Conservation (phyloP, 2,797 vertebrate species). For the Megalops cyprinoides region DNA sequence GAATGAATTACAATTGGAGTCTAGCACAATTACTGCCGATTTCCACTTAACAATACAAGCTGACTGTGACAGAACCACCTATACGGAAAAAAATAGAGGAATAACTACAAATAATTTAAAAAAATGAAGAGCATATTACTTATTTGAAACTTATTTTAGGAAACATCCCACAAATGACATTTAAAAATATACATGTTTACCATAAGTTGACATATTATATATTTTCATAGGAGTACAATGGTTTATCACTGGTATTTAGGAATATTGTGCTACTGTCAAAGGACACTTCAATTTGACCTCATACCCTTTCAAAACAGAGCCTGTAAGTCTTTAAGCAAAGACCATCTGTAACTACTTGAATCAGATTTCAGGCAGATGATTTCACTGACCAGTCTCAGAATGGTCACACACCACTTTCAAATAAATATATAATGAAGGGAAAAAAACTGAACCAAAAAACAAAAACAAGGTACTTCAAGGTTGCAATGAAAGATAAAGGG, state of each 20-base stretch:
- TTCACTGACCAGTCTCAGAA: background rate
- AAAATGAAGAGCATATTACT: no score
- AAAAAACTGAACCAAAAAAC: background rate
- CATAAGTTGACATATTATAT: background rate
- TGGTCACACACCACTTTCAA: background rate
- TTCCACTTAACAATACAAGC: no score
- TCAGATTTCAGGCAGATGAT: background rate
- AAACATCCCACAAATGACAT: background rate
- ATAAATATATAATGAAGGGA: background rate
- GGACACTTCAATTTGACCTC: background rate
- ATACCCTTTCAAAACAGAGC: background rate
- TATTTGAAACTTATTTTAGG: background rate
- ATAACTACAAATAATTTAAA: no score
- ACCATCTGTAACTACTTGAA: background rate
- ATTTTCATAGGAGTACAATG: background rate
- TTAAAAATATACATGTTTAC: background rate
- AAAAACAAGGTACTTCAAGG: conserved; percentile 4
- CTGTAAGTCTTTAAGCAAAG: background rate
- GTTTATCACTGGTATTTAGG: background rate
- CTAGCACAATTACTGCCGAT: no score
- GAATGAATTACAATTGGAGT: no score
- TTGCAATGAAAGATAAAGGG: background rate
- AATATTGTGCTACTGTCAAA: background rate
- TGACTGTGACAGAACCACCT: no score
- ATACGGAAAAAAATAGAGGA: no score